Conservation (phyloP, 2,797 vertebrate genomes). For the Alauda arvensis region DNA sequence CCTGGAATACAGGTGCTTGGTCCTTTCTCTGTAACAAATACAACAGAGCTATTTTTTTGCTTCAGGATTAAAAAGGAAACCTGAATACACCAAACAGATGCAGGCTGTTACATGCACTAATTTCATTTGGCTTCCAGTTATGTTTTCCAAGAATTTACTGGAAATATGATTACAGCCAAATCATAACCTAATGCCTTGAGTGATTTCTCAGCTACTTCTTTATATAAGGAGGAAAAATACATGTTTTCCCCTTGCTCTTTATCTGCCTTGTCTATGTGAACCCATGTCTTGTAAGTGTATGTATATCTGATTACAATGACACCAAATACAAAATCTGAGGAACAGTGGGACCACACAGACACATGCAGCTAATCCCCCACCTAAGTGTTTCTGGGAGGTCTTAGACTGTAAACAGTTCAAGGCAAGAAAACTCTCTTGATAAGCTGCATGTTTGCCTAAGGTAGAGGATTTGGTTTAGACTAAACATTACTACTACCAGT, state of each 20-base stretch:
- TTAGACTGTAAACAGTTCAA: not conserved
- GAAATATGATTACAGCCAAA: not conserved
- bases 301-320: not conserved
- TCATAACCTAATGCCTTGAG: not conserved
- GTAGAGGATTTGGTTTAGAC: not conserved
- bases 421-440: not conserved
- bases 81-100: not conserved
- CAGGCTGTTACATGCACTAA: not conserved
- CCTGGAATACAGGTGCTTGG: not conserved
- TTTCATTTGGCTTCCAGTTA: not conserved
- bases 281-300: not conserved
- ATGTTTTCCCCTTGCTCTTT: not conserved
- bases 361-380: not conserved
- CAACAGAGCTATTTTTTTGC: rapidly evolving
- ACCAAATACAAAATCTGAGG: not conserved
- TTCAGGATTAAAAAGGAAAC: not conserved
- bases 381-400: not conserved
- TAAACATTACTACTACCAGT: not conserved
- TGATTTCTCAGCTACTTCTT: not conserved
- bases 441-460: not conserved
- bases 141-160: not conserved
- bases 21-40: not conserved
- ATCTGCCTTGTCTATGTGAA: not conserved
- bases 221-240: not conserved
- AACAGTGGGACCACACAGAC: not conserved